These are phyloP conservation scores for Chymomyza fuscimana DNA, from an alignment of 2,888 invertebrate species.

Conservation along the genomic window DNA sequence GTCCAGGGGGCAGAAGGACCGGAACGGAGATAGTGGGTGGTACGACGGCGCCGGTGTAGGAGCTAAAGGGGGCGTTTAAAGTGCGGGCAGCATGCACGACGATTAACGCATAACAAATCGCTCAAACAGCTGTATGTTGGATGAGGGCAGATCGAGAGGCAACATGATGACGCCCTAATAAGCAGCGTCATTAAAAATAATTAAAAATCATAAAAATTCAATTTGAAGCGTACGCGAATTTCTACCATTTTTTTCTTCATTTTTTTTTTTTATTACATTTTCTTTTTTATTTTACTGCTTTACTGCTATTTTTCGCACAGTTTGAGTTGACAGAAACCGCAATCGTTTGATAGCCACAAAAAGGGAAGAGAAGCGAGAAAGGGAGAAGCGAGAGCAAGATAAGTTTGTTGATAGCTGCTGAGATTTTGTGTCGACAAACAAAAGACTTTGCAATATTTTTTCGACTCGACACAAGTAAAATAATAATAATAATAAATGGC, in stretches of 20 bases:
- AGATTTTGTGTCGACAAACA: constrained; percentile 39
- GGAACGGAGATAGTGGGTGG: not conserved
- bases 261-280: constrained; percentile 1
- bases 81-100: constrained; percentile 70
- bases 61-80: constrained; percentile 16
- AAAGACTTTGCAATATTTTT: constrained; percentile 61
- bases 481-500: not conserved
- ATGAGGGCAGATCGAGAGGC: constrained; percentile 10
- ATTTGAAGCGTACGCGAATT: constrained; percentile 63
- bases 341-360: constrained; percentile 13
- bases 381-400: not conserved
- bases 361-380: constrained; percentile 1
- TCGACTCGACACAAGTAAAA: constrained; percentile 16
- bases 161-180: constrained; percentile 46
- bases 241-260: constrained; percentile 2
- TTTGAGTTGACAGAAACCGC: constrained; percentile 57
- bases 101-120: constrained; percentile 73
- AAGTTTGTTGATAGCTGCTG: not conserved
- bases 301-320: constrained; percentile 19
- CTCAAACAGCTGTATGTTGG: constrained; percentile 50
- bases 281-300: constrained; percentile 7
- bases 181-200: constrained; percentile 77
- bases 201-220: constrained; percentile 77
- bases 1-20: not conserved
- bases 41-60: not conserved